A percentile compares a stretch with the other conserved stretches of the same genome.
Evolutionary conservation across 53 echinoderm and acorn worm species (phyloP).

Genomic region (Holothuria scabra): DNA sequence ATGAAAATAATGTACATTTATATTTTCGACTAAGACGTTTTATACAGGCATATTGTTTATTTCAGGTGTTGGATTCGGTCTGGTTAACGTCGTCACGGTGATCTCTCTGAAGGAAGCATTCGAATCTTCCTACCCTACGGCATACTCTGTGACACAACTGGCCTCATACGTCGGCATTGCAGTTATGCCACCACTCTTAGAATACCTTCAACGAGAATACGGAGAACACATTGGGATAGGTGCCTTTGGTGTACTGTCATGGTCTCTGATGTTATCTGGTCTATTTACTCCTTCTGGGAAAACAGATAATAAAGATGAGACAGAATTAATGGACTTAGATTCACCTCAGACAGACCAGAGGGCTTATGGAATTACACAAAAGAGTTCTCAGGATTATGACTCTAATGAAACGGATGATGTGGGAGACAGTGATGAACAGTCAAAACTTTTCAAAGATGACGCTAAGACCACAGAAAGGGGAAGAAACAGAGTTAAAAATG

Average conservation of each 20-base stretch:
- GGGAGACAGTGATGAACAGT: too few species aligned
- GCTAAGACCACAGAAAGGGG: too few species aligned
- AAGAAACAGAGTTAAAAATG: too few species aligned
- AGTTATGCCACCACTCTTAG: slow-evolving; percentile 8
- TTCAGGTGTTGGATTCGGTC: slow-evolving; percentile 3
- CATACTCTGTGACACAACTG: neutral
- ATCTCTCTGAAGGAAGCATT: slow-evolving; percentile 12
- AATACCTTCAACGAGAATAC: neutral
- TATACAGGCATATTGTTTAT: neutral
- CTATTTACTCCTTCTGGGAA: slow-evolving; percentile 1
- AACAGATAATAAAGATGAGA: neutral
- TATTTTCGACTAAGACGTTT: too few species aligned
- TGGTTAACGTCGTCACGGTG: slow-evolving; percentile 3
- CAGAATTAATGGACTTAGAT: too few species aligned
- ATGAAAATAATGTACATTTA: too few species aligned
- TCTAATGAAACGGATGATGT: too few species aligned
- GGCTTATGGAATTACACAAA: too few species aligned
- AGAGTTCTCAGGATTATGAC: too few species aligned
- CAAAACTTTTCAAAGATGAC: too few species aligned
- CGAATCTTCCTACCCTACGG: neutral
- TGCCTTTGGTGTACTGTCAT: slow-evolving; percentile 4
- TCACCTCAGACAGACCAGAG: too few species aligned
- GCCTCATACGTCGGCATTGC: slow-evolving; percentile 27
- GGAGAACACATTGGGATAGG: neutral
- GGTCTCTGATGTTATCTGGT: slow-evolving; percentile 3